These are phyloP conservation scores for Polyommatus iphigenia DNA, from an alignment of 2,888 invertebrate genomes.

Conservation along the genomic window DNA sequence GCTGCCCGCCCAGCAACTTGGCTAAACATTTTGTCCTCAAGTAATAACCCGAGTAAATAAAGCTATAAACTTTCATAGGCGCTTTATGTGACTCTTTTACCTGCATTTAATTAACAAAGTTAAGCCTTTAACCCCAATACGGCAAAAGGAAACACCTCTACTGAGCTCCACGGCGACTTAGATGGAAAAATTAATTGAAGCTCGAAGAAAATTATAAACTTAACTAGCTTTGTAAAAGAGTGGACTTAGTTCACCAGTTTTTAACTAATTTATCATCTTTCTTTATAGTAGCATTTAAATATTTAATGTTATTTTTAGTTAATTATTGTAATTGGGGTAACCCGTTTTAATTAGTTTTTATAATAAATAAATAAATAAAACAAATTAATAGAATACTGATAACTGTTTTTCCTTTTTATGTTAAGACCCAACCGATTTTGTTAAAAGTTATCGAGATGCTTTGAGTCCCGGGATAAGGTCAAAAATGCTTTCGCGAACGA, in stretches of 20 bases:
- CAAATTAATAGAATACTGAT: too few relatives aligned
- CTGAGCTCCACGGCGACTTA: background rate
- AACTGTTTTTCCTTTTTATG: too few relatives aligned
- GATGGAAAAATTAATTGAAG: background rate
- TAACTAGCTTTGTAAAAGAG: background rate
- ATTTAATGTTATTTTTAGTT: background rate
- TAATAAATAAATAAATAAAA: too few relatives aligned
- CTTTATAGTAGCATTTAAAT: background rate
- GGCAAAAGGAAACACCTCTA: conserved; percentile 9
- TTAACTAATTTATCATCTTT: background rate
- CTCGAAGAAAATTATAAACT: conserved; percentile 14
- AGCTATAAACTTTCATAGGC: conserved; percentile 26
- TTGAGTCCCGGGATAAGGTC: too few relatives aligned
- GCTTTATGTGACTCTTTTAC: conserved; percentile 29
- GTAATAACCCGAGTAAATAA: conserved; percentile 24
- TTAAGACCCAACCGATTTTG: too few relatives aligned
- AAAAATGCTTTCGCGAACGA: too few relatives aligned
- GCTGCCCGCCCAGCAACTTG: background rate
- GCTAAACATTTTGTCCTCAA: conserved; percentile 25
- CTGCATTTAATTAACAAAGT: conserved; percentile 29
- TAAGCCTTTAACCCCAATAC: conserved; percentile 21
- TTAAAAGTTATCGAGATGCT: too few relatives aligned
- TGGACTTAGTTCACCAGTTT: background rate
- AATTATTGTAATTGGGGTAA: too few relatives aligned
- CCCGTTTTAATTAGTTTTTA: too few relatives aligned